These are phyloP conservation scores for Etia nguti DNA, from an alignment of 2,113 vertebrate species.

Conservation along the genomic window DNA sequence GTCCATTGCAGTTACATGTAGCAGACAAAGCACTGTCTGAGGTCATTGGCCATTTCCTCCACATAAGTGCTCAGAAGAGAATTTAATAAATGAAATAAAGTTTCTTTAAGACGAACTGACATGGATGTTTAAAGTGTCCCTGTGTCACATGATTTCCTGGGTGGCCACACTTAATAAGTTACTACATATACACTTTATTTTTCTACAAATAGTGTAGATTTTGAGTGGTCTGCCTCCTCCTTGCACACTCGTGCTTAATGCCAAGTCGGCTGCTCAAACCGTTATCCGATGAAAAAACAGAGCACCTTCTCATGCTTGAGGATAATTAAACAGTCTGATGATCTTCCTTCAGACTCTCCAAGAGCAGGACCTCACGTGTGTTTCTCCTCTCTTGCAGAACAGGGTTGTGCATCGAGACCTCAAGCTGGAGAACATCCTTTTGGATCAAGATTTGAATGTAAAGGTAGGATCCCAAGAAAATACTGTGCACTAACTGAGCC, in stretches of 20 bases:
- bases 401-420: constrained; percentile 78
- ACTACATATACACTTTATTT: not conserved
- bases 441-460: constrained; percentile 75
- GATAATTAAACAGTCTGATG: not conserved
- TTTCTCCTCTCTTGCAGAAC: constrained; percentile 60
- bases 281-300: constrained; percentile 21
- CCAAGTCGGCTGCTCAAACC: not conserved
- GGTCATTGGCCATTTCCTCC: constrained; percentile 7
- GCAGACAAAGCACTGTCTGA: not conserved
- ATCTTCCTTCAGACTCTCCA: not conserved
- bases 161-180: not conserved
- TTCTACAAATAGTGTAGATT: not conserved
- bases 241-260: not conserved
- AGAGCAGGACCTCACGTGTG: not conserved
- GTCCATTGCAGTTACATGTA: not conserved
- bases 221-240: not conserved
- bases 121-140: not conserved
- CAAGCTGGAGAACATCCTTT: constrained; percentile 79
- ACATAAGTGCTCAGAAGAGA: not conserved
- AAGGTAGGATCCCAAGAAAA: constrained; percentile 58
- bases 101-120: not conserved
- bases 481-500: not conserved
- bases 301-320: not conserved
- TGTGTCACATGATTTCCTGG: not conserved
- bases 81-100: not conserved